These are phyloP conservation scores for Malacoctenus gilli DNA, from an alignment of 2,797 vertebrate species.

Conservation along the genomic window DNA sequence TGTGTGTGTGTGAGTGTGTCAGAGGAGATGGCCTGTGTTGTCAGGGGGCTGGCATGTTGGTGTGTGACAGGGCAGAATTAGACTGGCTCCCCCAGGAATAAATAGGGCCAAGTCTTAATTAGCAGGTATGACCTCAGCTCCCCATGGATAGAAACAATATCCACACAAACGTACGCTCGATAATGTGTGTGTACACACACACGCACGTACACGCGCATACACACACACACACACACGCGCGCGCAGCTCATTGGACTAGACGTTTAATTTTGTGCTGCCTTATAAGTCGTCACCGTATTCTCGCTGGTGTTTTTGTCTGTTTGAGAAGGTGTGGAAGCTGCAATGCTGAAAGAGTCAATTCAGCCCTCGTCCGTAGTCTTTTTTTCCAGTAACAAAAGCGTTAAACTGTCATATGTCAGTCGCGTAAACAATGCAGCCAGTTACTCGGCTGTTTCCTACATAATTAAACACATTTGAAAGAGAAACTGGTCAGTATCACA, in stretches of 20 bases:
- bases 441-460: not conserved
- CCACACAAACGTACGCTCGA: conserved; percentile 16
- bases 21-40: conserved; percentile 21
- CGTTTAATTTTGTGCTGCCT: not conserved
- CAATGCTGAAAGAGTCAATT: not conserved
- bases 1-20: conserved; percentile 1
- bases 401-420: not conserved
- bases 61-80: conserved; percentile 49
- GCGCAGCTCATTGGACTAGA: not conserved
- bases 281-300: not conserved
- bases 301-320: not conserved
- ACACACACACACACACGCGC: conserved; percentile 14
- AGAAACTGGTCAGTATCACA: conserved; percentile 20
- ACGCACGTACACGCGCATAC: not conserved
- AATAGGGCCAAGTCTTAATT: conserved; percentile 57
- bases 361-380: not conserved
- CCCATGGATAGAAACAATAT: conserved; percentile 19
- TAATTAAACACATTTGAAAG: conserved; percentile 10
- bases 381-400: not conserved
- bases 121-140: conserved; percentile 42
- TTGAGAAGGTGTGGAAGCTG: not conserved
- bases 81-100: conserved; percentile 30
- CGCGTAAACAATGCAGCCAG: conserved; percentile 3
- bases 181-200: conserved; percentile 4
- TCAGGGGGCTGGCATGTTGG: conserved; percentile 29